These are phyloP conservation scores for Nasonia giraulti DNA, from an alignment of 1,140 invertebrate species.

Conservation along the genomic window DNA sequence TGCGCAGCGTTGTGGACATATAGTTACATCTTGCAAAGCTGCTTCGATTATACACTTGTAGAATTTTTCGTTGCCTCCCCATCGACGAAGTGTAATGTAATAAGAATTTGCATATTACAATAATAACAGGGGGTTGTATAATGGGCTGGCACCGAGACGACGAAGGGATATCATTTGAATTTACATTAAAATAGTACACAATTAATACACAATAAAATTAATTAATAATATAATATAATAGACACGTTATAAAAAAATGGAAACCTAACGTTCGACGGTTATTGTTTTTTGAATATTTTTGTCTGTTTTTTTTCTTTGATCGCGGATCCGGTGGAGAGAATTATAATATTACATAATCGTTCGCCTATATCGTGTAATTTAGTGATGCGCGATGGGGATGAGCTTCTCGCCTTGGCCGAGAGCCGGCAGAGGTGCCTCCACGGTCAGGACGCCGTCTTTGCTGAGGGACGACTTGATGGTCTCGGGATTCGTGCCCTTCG, in stretches of 20 bases:
- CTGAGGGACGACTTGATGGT: constrained; percentile 92
- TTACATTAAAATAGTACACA: constrained; percentile 16
- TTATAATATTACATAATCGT: not conserved
- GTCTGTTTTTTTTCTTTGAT: not conserved
- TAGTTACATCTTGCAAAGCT: not conserved
- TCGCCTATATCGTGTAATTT: constrained; percentile 59
- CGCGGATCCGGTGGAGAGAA: constrained; percentile 2
- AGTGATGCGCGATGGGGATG: constrained; percentile 87
- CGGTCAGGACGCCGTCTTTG: constrained; percentile 94
- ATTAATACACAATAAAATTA: too few species aligned
- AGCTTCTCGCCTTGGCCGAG: constrained; percentile 82
- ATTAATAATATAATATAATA: constrained; percentile 30
- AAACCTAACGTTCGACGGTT: constrained; percentile 49
- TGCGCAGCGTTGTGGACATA: not conserved
- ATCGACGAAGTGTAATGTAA: not conserved
- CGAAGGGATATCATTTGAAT: constrained; percentile 42
- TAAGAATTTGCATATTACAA: not conserved
- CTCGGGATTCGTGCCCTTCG: constrained; percentile 94
- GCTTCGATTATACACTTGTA: not conserved
- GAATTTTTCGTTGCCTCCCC: not conserved
- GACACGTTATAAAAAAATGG: constrained; percentile 45
- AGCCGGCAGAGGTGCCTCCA: constrained; percentile 92
- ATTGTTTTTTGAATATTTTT: constrained; percentile 43
- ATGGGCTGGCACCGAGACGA: constrained; percentile 40
- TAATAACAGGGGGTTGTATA: not conserved